These are phyloP conservation scores for Orthosia incerta DNA, from an alignment of 2,888 invertebrate species.

Conservation along the genomic window DNA sequence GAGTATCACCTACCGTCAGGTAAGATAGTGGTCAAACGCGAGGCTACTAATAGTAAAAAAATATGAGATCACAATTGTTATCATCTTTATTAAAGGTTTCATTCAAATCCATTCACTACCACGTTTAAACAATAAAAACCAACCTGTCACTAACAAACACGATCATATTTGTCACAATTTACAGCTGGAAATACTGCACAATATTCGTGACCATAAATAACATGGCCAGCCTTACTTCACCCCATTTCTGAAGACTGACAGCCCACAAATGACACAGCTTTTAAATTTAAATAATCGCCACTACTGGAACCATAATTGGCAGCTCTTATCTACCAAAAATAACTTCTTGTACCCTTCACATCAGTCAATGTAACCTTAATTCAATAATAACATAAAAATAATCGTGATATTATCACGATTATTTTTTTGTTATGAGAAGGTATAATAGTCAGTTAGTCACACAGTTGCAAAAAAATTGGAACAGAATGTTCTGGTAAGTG, in stretches of 20 bases:
- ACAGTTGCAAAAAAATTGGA: background rate
- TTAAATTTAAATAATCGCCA: constrained; percentile 59
- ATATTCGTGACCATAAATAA: constrained; percentile 29
- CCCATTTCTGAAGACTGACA: constrained; percentile 53
- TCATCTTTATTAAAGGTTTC: background rate
- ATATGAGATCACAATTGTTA: no score
- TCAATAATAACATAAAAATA: constrained; percentile 50
- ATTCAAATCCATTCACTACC: background rate
- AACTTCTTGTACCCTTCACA: constrained; percentile 48
- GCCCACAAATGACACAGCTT: constrained; percentile 58
- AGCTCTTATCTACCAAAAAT: constrained; percentile 53
- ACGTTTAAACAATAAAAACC: constrained; percentile 11
- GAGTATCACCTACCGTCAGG: no score
- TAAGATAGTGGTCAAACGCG: no score
- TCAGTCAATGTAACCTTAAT: constrained; percentile 58
- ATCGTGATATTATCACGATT: no score
- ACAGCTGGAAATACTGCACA: background rate
- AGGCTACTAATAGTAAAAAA: no score
- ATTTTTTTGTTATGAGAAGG: constrained; percentile 28
- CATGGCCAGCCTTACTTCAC: constrained; percentile 31
- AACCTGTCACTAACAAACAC: background rate
- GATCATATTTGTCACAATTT: constrained; percentile 17
- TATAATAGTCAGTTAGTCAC: background rate
- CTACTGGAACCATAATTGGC: constrained; percentile 57
- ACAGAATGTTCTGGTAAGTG: background rate